Conservation (phyloP, 2,797 vertebrate species). For the Sebastes goodei region DNA sequence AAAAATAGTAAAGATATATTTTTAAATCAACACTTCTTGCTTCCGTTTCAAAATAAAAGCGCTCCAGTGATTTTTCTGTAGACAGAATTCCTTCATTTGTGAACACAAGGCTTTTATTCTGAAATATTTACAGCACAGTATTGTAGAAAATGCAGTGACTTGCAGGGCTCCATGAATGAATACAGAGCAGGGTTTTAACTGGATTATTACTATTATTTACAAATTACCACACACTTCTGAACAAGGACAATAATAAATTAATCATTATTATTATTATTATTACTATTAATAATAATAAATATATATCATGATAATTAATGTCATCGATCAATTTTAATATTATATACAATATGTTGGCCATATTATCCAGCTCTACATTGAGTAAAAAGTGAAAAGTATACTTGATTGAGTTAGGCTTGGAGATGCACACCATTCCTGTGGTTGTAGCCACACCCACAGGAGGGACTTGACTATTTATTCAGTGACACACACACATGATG, state of each 20-base stretch:
- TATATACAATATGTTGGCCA: background rate
- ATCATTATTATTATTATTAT: background rate
- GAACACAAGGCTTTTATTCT: background rate
- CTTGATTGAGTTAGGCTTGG: background rate
- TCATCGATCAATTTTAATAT: background rate
- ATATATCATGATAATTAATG: background rate
- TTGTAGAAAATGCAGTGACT: background rate
- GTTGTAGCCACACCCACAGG: background rate
- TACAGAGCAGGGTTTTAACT: background rate
- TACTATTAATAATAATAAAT: background rate
- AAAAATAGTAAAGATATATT: background rate
- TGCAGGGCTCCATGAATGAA: background rate
- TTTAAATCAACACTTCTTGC: too few relatives aligned
- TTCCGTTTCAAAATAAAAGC: too few relatives aligned
- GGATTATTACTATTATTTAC: background rate
- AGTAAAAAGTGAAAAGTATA: background rate
- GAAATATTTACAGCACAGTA: background rate
- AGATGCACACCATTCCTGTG: background rate
- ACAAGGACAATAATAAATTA: too few relatives aligned
- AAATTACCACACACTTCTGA: too few relatives aligned
- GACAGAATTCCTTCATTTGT: background rate
- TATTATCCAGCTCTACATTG: background rate
- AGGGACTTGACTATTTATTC: background rate
- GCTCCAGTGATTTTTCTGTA: fast-evolving
- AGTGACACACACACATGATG: background rate